phyloP scores from a whole-genome alignment of 2,797 vertebrate genomes.

The Rhyacichthys aspro region DNA sequence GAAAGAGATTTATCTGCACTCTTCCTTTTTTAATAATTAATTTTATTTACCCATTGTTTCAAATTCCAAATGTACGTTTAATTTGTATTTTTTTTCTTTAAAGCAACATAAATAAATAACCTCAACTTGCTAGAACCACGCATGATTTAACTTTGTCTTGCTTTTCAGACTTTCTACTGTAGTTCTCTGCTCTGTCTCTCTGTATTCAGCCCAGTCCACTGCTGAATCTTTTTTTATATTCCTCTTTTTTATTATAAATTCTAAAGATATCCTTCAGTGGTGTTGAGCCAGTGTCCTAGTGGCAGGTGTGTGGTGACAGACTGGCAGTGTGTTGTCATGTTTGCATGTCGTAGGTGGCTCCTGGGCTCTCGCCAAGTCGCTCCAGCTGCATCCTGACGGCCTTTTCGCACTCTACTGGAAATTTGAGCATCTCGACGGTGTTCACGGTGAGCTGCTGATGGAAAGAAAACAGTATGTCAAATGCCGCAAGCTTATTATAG shows the following conservation, averaged over 20 bases:
- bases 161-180: constrained; percentile 4
- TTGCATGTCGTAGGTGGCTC: constrained; percentile 20
- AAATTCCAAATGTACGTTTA: no score
- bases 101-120: no score
- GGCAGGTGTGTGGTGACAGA: constrained; percentile 15
- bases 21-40: no score
- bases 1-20: no score
- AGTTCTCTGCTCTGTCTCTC: neutral
- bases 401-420: constrained; percentile 10
- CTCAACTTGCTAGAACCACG: no score
- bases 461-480: constrained; percentile 52
- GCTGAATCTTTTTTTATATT: constrained; percentile 30
- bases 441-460: constrained; percentile 38
- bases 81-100: no score
- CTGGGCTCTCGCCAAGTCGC: constrained; percentile 7
- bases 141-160: neutral
- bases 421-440: constrained; percentile 13
- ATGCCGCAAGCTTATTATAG: constrained; percentile 68
- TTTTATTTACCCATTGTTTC: no score
- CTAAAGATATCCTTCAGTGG: constrained; percentile 20
- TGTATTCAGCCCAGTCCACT: neutral
- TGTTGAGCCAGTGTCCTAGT: constrained; percentile 6
- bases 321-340: constrained; percentile 16
- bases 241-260: constrained; percentile 29
- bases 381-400: constrained; percentile 7